Conservation (phyloP, 2,797 vertebrate species). For the Taenioides sp. region DNA sequence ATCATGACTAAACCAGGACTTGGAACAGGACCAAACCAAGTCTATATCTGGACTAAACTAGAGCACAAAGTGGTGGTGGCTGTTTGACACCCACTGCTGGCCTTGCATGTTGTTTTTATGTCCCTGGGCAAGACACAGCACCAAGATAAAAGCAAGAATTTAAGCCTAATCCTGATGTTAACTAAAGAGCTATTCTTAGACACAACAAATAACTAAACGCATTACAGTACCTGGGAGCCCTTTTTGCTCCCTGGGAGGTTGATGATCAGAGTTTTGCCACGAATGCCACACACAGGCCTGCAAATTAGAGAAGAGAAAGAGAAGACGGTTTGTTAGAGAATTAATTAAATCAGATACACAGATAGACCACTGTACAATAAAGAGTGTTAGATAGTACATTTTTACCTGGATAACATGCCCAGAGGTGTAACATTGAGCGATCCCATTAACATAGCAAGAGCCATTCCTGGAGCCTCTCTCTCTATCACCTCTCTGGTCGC, state of each 20-base stretch:
- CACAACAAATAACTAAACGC: background rate
- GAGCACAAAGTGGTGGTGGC: too few species aligned
- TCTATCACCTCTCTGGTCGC: conserved; percentile 98
- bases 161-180: background rate
- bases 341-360: conserved; percentile 4
- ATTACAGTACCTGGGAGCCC: conserved; percentile 89
- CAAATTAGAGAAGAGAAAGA: conserved; percentile 41
- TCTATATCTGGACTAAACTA: too few species aligned
- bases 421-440: conserved; percentile 97
- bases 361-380: background rate
- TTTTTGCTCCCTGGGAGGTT: conserved; percentile 99
- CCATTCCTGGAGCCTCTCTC: conserved; percentile 97
- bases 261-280: conserved; percentile 98
- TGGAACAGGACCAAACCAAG: too few species aligned
- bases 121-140: too few species aligned
- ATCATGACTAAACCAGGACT: too few species aligned
- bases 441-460: conserved; percentile 98
- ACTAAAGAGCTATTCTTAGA: background rate
- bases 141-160: too few species aligned
- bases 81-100: too few species aligned
- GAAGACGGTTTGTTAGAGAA: background rate
- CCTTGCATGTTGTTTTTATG: too few species aligned
- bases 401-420: conserved; percentile 88
- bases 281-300: conserved; percentile 96
- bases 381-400: background rate